Evolutionary conservation across 1,140 invertebrate species (phyloP), one percentile per base, ranked within the genome.

Genomic region (Drosophila parvula): DNA sequence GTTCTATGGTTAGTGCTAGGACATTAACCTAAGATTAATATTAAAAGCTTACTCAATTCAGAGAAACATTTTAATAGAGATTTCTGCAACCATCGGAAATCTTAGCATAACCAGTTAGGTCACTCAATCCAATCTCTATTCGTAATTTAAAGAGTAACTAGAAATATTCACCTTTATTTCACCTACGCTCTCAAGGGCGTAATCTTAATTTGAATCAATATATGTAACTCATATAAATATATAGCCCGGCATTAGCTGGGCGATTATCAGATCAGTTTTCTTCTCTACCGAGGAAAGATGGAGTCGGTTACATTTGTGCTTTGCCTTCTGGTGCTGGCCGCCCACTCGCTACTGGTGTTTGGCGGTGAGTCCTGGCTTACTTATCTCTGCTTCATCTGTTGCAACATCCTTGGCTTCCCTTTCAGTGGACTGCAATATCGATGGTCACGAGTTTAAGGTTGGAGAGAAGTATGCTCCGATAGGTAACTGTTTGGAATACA

Each of bases 271-370:
- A 22, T 74, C 22, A 59, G 57, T 45, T 47, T 43, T 22, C 2
- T 7, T 9, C 16, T 9, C 12, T 22, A 32, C 12, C 9, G 16
- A 4, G 3, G 8, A 3, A 51, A 36, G 27, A 88, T 86, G 84
- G 53, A 79, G 11, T 40, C 71, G 36, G 27, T 61, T 11, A 83
- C 76, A n/a, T 60, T 89, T 45, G 76, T 88, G 11, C 71, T 88
- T 4, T 77, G 59, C 48, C 34, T 79, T 6, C 8, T 86, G 12
- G 76, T 86, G 27, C 40, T 86, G 44, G 55, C 43, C 10, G 64
- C 58, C 48, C 81, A 85, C 18, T 38, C 60, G 1, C 14, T 82
- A 3, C 30, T 85, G 14, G 83, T 82, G 16, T 64, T 79, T 41
- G 70, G 61, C 28, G 64, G 81, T 85, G 51, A 57, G 81, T 65